Conservation (phyloP, 2,888 invertebrate species). For the Himalopsyche kuldschensis region DNA sequence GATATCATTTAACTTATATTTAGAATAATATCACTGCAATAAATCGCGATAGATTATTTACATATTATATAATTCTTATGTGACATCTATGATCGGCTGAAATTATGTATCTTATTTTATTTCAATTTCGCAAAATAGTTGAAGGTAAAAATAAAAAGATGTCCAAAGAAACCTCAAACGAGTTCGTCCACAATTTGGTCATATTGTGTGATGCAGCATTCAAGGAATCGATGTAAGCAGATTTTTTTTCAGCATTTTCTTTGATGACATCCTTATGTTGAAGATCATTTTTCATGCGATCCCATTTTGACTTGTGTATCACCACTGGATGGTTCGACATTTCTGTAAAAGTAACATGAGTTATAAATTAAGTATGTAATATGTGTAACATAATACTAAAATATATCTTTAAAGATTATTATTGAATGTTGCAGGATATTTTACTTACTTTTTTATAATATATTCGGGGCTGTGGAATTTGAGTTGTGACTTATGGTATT, state of each 20-base stretch:
- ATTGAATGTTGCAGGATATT: too few relatives aligned
- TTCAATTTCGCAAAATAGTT: neutral
- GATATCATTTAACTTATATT: too few relatives aligned
- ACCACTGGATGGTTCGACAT: neutral
- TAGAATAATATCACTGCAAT: too few relatives aligned
- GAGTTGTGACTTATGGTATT: too few relatives aligned
- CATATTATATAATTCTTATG: too few relatives aligned
- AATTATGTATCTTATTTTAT: too few relatives aligned
- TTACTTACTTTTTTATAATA: too few relatives aligned
- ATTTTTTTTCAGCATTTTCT: constrained; percentile 47
- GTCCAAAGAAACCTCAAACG: constrained; percentile 48
- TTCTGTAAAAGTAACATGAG: neutral
- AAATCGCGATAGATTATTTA: too few relatives aligned
- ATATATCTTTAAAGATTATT: too few relatives aligned
- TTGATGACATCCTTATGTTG: constrained; percentile 43
- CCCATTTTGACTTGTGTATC: constrained; percentile 42
- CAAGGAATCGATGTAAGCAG: constrained; percentile 46
- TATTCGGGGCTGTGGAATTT: too few relatives aligned
- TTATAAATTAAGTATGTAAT: neutral
- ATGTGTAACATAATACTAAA: neutral
- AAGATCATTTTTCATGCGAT: constrained; percentile 45
- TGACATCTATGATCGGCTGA: too few relatives aligned
- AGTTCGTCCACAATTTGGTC: constrained; percentile 52
- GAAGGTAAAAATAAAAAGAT: too few relatives aligned
- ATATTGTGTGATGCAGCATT: constrained; percentile 50